Conservation (phyloP, 2,888 invertebrate genomes). For the Eupelmus urozonus region DNA sequence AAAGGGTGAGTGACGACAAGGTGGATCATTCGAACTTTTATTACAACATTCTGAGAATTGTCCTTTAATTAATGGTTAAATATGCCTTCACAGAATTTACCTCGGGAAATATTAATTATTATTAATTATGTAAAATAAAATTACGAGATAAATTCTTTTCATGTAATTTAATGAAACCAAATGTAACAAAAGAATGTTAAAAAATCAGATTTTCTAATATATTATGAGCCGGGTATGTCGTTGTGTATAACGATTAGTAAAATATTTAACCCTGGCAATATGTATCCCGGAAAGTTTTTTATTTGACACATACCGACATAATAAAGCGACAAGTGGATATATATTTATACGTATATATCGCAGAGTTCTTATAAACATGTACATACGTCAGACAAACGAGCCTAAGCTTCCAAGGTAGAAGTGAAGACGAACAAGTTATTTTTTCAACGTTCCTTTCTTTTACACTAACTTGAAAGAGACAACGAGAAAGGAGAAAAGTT, state of each 20-base stretch:
- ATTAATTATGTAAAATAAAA: no score
- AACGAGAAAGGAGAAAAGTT: constrained; percentile 13
- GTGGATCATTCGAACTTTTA: no score
- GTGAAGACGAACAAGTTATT: constrained; percentile 2
- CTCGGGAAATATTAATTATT: no score
- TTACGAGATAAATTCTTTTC: no score
- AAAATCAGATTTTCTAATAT: constrained; percentile 1
- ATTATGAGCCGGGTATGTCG: neutral
- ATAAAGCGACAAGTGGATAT: neutral
- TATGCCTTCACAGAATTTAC: no score
- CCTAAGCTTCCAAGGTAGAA: constrained; percentile 7
- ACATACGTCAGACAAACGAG: constrained; percentile 36
- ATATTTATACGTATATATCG: constrained; percentile 14
- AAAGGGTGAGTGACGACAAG: no score
- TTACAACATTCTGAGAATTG: no score
- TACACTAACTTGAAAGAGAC: constrained; percentile 5
- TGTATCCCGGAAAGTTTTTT: neutral
- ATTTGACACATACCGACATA: no score
- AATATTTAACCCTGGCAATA: constrained; percentile 10
- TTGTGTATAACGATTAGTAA: neutral
- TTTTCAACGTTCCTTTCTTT: constrained; percentile 44
- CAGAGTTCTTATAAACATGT: constrained; percentile 30
- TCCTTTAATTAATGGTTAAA: no score
- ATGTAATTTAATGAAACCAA: neutral
- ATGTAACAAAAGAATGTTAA: neutral